Evolutionary conservation across 2,888 invertebrate species (phyloP), one percentile per base, ranked within the genome.

Genomic region (Bellardia bayeri): DNA sequence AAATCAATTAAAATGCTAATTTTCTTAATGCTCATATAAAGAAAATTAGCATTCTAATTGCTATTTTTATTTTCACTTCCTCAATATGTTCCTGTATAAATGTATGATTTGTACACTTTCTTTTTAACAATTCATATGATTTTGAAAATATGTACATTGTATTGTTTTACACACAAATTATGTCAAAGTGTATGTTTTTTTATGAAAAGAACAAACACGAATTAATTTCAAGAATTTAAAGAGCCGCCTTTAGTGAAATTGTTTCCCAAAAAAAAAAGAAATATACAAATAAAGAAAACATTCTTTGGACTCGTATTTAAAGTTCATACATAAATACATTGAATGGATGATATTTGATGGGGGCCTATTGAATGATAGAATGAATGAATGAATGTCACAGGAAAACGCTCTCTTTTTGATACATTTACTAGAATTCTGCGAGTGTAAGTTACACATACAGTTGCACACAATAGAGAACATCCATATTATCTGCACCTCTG

Each of bases 401-500:
- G 63, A 71, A 83, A 76, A 64, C 63, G n/a, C 7, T 54, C n/a
- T 30, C 45, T 45, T 3, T 11, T 3, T 37, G 37, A 37, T 14
- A 14, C 16, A 56, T 37, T 40, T 42, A 11, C 9, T 58, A 69
- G 13, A 37, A 69, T 61, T 61, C 66, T 9, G 40, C 30, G n/a
- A 78, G 40, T 45, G 13, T 33, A 56, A 58, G n/a, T 58, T 5
- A 16, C 56, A 30, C 61, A 79, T 45, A 74, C 54, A 58, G 68
- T 64, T n/a, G 23, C 58, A 64, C 56, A 72, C 40, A 79, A 45
- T 76, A 56, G 76, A 84, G 72, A 66, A 76, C 76, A 56, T 87
- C 91, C 84, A 61, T 86, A 91, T 91, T 91, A 91, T 91, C 91
- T 91, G 90, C 88, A 85, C 90, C 88, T 91, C 89, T 91, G 91